Base-by-base conservation (phyloP, 2,113 vertebrate genomes). In the Hirundichthys speculiger region DNA sequence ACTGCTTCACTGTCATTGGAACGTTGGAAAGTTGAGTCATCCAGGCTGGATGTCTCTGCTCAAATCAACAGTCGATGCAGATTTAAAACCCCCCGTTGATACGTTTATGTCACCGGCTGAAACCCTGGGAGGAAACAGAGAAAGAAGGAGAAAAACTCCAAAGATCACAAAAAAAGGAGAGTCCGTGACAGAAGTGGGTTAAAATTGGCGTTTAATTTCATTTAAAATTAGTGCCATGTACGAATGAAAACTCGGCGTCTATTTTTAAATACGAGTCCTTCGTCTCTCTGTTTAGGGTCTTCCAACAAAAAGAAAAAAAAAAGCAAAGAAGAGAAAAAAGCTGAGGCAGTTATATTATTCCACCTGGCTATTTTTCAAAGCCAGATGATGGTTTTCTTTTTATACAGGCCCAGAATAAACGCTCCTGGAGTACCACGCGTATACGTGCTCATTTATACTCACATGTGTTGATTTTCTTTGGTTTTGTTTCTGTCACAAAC, bases 281-380 rank as follows among this genome's bases (percentile, higher is more conserved):
- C n/a, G n/a, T n/a, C n/a, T 13, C 45, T 67, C 66, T 88, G 70
- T 82, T 82, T 52, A 46, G 80, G 64, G 78, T 83, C 71, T 80
- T 86, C 78, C 70, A 84, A 89, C 90, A 73, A 9, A n/a, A n/a
- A n/a, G n/a, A n/a, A n/a, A n/a, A n/a, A n/a, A n/a, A n/a, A n/a
- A n/a, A n/a, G n/a, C n/a, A n/a, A n/a, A n/a, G n/a, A n/a, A n/a
- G n/a, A n/a, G n/a, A n/a, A n/a, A n/a, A n/a, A 10, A 5, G 91
- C 90, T 90, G 89, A 93, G 89, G 79, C 87, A 83, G 86, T 91
- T 86, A 86, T 79, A 89, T 88, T 88, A 70, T 52, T 54, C 76
- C 57, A 84, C 89, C 82, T 87, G 86, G 89, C 86, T 85, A 90
- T 92, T 92, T 88, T 90, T 92, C 90, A 91, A 89, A 80, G 78